A percentile compares a stretch with the other conserved stretches of the same genome.
These are phyloP conservation scores for Brienomyrus brachyistius DNA, from an alignment of 2,113 vertebrate species.

Conservation along the genomic window DNA sequence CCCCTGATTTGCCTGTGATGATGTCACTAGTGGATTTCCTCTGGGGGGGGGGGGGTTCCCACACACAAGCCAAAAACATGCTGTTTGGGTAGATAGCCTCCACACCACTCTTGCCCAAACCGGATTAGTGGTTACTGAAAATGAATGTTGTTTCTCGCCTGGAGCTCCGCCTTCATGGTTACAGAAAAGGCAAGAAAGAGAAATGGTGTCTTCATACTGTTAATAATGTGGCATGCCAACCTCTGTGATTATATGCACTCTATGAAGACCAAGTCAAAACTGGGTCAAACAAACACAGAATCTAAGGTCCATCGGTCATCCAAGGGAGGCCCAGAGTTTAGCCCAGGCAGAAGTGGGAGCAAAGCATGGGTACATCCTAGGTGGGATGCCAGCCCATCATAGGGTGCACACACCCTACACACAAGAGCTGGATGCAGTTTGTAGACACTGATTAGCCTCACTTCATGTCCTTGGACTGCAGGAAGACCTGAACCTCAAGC, in stretches of 20 bases:
- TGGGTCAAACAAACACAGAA: not conserved
- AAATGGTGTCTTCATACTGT: not conserved
- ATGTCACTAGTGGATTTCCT: not conserved
- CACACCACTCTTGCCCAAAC: not conserved
- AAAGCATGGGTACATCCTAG: not conserved
- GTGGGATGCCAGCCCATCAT: not conserved
- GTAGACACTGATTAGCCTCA: not conserved
- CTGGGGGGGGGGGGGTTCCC: not conserved
- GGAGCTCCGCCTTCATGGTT: not conserved
- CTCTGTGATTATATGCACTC: not conserved
- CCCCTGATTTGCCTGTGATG: not conserved
- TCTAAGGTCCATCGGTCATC: not conserved
- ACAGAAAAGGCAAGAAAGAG: not conserved
- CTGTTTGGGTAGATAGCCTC: not conserved
- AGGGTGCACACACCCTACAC: not conserved
- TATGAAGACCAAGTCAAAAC: not conserved
- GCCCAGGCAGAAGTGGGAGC: not conserved
- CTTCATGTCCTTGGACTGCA: not conserved
- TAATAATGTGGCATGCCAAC: not conserved
- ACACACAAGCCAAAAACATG: not conserved
- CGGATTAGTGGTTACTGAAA: not conserved
- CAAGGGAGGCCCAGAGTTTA: not conserved
- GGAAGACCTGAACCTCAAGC: not conserved
- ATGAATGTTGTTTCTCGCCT: not conserved
- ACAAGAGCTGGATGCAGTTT: not conserved